Conservation (phyloP, 2,797 vertebrate species). For the Fratercula arctica region DNA sequence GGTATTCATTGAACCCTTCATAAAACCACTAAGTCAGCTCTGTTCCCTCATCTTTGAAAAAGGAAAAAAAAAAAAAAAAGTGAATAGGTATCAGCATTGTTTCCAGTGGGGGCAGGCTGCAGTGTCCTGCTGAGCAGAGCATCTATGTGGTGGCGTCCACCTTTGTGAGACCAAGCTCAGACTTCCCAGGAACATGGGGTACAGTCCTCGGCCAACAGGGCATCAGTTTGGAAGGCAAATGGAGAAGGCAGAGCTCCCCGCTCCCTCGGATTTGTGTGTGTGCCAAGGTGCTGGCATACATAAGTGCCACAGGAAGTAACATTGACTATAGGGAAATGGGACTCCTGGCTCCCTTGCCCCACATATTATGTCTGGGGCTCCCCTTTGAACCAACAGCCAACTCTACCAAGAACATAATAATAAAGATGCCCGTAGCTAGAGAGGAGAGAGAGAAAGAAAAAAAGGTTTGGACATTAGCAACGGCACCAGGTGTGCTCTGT, state of each 20-base stretch:
- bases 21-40: neutral
- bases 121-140: neutral
- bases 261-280: neutral
- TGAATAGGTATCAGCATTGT: neutral
- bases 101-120: neutral
- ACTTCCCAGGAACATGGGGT: neutral
- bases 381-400: conserved; percentile 68
- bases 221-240: neutral
- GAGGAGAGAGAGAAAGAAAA: conserved; percentile 64
- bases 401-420: conserved; percentile 78
- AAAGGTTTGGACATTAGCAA: conserved; percentile 76
- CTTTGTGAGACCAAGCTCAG: neutral
- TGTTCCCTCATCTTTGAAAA: neutral
- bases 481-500: conserved; percentile 73
- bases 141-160: neutral
- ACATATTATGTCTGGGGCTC: neutral
- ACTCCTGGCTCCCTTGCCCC: neutral
- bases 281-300: neutral
- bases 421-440: conserved; percentile 75
- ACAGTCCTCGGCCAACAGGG: neutral
- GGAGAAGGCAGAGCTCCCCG: neutral
- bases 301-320: neutral
- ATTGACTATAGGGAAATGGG: neutral
- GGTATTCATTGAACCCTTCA: neutral
- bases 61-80: neutral